Conservation (phyloP, 2,888 invertebrate species). For the Hermodice carunculata region DNA sequence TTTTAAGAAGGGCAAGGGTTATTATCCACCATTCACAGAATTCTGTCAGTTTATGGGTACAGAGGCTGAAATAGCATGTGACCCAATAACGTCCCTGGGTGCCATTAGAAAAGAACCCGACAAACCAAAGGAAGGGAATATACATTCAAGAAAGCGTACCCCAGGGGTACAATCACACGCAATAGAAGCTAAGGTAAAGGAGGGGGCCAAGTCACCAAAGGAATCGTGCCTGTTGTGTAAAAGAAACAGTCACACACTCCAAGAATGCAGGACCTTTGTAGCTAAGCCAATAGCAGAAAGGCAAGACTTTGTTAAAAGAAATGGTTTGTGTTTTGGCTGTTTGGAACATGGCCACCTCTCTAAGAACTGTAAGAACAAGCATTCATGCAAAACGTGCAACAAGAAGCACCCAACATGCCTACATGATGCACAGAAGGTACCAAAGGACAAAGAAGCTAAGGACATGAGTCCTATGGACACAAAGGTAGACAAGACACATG, state of each 20-base stretch:
- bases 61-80: constrained; percentile 38
- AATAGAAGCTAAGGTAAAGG: no score
- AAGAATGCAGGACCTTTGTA: background rate
- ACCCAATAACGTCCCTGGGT: constrained; percentile 32
- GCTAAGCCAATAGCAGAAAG: background rate
- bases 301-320: constrained; percentile 15
- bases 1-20: constrained; percentile 5
- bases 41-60: constrained; percentile 33
- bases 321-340: constrained; percentile 44
- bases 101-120: background rate
- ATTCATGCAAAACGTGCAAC: no score
- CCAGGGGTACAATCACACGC: no score
- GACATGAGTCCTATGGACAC: no score
- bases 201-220: no score
- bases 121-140: background rate
- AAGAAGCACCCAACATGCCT: no score
- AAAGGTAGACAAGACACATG: no score
- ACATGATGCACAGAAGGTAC: no score
- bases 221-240: background rate
- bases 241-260: background rate
- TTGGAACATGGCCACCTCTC: constrained; percentile 37
- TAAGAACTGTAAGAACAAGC: constrained; percentile 34
- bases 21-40: constrained; percentile 28
- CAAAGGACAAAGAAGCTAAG: no score
- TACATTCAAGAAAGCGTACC: no score